phyloP scores from a whole-genome alignment of 2,113 vertebrate genomes.

The Otolemur garnettii region DNA sequence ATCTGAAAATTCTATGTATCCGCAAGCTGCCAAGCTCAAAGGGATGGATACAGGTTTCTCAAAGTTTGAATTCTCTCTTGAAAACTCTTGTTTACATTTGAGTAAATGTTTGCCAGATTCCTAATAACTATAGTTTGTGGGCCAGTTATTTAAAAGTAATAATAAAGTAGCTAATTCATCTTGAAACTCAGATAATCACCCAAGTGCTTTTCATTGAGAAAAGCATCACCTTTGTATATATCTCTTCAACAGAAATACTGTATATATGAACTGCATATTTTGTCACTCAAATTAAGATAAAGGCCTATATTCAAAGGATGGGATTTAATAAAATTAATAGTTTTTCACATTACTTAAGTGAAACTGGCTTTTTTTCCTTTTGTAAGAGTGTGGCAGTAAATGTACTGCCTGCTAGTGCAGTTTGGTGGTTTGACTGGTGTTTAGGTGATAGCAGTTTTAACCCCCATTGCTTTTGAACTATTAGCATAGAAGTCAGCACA shows the following conservation, averaged over 20 bases:
- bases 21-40: neutral
- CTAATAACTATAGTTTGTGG: neutral
- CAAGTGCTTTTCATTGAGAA: neutral
- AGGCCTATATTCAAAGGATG: neutral
- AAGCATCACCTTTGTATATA: neutral
- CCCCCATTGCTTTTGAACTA: neutral
- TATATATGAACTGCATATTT: neutral
- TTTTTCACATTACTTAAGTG: conserved; percentile 25
- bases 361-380: neutral
- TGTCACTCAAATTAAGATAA: conserved; percentile 1
- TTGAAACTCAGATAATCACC: neutral
- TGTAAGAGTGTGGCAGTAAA: neutral
- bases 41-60: neutral
- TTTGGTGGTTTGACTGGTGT: neutral
- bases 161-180: neutral
- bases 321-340: conserved; percentile 14
- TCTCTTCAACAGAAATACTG: neutral
- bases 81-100: conserved; percentile 42
- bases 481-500: neutral
- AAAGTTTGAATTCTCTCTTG: conserved; percentile 24
- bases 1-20: neutral
- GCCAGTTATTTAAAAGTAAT: conserved; percentile 21
- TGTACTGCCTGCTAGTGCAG: neutral
- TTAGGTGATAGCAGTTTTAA: conserved; percentile 17
- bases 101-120: conserved; percentile 15